Conservation (phyloP, 2,113 vertebrate genomes). For the Calidris pugnax region DNA sequence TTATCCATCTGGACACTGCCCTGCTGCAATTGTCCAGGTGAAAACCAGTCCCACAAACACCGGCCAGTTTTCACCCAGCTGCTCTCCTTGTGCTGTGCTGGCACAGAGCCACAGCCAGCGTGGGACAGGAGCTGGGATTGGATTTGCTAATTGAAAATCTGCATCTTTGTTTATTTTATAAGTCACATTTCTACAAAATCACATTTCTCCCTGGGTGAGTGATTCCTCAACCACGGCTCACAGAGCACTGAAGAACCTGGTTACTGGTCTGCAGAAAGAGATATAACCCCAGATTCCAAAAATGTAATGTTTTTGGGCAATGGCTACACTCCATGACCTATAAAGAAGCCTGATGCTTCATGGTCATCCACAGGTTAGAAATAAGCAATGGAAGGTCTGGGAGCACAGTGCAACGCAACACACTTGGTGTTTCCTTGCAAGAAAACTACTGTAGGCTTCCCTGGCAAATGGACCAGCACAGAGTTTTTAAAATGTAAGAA, state of each 20-base stretch:
- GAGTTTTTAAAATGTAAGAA: neutral
- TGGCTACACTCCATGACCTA: neutral
- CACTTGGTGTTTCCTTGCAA: neutral
- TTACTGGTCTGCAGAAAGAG: neutral
- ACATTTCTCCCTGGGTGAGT: neutral
- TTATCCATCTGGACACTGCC: too few species aligned
- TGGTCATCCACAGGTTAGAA: neutral
- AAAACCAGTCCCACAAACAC: neutral
- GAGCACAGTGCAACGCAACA: neutral
- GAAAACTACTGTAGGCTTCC: neutral
- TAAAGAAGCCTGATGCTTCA: neutral
- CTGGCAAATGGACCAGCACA: neutral
- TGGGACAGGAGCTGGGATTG: neutral
- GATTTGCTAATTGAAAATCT: neutral
- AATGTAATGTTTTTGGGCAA: accelerated
- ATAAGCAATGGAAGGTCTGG: neutral
- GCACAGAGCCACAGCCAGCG: accelerated
- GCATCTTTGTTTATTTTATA: neutral
- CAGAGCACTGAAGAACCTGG: neutral
- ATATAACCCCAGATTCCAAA: neutral
- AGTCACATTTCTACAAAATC: neutral
- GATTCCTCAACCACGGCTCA: neutral
- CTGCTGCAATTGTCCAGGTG: neutral
- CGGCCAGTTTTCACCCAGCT: too few species aligned
- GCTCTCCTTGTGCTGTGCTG: neutral